Evolutionary conservation across 1,140 invertebrate genomes (phyloP).

Genomic region (Pseudoatta argentina): DNA sequence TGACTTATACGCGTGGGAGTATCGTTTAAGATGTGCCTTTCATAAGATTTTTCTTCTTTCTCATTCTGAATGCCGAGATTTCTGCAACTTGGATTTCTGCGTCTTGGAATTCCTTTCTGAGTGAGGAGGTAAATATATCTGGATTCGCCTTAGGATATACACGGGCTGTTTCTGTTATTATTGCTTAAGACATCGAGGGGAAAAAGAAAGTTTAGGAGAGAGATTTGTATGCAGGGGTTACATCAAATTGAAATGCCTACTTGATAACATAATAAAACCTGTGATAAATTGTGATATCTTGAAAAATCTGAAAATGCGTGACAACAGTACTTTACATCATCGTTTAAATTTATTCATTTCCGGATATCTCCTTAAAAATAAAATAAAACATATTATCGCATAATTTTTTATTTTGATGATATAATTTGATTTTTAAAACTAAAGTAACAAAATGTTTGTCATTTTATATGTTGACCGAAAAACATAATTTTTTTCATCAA

Average conservation of each 20-base stretch:
- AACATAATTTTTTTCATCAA: background rate
- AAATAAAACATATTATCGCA: no score
- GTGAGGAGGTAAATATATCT: slow-evolving; percentile 1
- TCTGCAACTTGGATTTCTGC: background rate
- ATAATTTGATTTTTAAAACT: no score
- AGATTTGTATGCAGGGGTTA: slow-evolving; percentile 40
- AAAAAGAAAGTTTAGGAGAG: slow-evolving; percentile 23
- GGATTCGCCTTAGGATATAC: slow-evolving; percentile 31
- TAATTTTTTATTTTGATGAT: no score
- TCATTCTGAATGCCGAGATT: slow-evolving; percentile 29
- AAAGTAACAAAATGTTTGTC: no score
- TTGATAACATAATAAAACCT: background rate
- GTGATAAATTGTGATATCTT: slow-evolving; percentile 7
- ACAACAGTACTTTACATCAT: background rate
- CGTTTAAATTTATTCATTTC: no score
- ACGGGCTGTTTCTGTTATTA: slow-evolving; percentile 54
- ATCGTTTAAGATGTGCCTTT: slow-evolving; percentile 38
- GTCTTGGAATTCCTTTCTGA: background rate
- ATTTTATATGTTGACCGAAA: no score
- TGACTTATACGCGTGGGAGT: slow-evolving; percentile 29
- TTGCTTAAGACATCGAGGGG: slow-evolving; percentile 36
- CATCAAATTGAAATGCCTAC: slow-evolving; percentile 3
- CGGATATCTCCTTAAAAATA: no score
- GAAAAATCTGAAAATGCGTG: background rate
- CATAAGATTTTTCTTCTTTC: slow-evolving; percentile 9